Conservation (phyloP, 2,113 vertebrate genomes). For the Apteryx mantelli region DNA sequence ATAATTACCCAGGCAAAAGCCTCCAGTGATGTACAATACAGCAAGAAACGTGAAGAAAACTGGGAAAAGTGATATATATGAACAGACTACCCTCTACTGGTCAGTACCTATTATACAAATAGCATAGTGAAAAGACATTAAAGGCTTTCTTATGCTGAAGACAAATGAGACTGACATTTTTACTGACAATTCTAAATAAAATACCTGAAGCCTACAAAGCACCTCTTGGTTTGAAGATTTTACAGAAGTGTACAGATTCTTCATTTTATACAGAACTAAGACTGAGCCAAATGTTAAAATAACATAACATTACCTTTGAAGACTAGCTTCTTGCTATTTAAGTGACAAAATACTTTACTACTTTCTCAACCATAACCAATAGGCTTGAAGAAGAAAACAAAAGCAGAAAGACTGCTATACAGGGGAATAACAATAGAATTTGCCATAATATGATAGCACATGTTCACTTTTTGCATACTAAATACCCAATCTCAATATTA, state of each 20-base stretch:
- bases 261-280: background rate
- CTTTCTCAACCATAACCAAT: background rate
- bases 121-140: background rate
- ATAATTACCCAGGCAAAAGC: background rate
- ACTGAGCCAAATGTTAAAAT: background rate
- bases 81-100: constrained; percentile 53
- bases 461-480: background rate
- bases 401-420: background rate
- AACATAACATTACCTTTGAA: background rate
- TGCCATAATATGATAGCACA: background rate
- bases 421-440: background rate
- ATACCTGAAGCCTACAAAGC: background rate
- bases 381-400: background rate
- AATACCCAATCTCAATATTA: background rate
- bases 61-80: rapidly evolving
- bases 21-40: background rate
- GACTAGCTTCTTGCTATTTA: background rate
- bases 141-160: background rate
- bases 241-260: background rate
- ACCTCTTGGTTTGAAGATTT: background rate
- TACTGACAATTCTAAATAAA: background rate
- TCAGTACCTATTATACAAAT: background rate
- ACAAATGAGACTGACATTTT: background rate
- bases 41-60: background rate
- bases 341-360: background rate